phyloP scores from a whole-genome alignment of 2,113 vertebrate genomes.

The Albula goreensis region DNA sequence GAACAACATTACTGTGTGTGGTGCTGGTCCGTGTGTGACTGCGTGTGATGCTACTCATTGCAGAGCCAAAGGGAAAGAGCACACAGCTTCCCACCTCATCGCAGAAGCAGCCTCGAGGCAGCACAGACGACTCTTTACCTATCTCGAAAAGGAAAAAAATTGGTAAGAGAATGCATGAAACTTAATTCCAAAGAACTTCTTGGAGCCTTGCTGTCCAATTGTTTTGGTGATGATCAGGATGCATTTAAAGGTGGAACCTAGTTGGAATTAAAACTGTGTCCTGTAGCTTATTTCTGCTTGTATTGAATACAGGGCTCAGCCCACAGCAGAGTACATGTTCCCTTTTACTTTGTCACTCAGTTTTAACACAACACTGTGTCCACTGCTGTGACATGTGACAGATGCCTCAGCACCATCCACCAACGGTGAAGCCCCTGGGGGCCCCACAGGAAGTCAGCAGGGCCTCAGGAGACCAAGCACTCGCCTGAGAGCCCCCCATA shows the following conservation, averaged over 20 bases:
- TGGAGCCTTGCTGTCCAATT: too few relatives aligned
- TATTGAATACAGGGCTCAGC: too few relatives aligned
- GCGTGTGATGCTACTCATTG: background rate
- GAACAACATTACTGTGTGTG: too few relatives aligned
- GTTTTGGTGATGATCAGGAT: too few relatives aligned
- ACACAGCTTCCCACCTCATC: background rate
- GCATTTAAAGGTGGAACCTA: too few relatives aligned
- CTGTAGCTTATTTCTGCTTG: too few relatives aligned
- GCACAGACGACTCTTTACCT: background rate
- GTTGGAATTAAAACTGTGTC: too few relatives aligned
- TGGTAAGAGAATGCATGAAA: background rate
- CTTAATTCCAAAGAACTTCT: background rate
- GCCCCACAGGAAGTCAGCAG: background rate
- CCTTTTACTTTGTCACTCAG: too few relatives aligned
- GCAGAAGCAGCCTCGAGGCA: conserved; percentile 9
- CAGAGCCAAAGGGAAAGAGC: background rate
- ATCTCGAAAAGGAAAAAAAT: conserved; percentile 11
- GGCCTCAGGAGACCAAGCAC: background rate
- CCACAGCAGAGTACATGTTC: too few relatives aligned
- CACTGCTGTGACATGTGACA: background rate
- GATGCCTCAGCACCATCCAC: background rate
- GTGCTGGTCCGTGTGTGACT: background rate
- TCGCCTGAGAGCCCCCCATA: background rate
- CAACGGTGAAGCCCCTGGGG: background rate
- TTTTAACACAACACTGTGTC: background rate